phyloP scores from a whole-genome alignment of 2,797 vertebrate genomes.

The Neopelma chrysocephalum region DNA sequence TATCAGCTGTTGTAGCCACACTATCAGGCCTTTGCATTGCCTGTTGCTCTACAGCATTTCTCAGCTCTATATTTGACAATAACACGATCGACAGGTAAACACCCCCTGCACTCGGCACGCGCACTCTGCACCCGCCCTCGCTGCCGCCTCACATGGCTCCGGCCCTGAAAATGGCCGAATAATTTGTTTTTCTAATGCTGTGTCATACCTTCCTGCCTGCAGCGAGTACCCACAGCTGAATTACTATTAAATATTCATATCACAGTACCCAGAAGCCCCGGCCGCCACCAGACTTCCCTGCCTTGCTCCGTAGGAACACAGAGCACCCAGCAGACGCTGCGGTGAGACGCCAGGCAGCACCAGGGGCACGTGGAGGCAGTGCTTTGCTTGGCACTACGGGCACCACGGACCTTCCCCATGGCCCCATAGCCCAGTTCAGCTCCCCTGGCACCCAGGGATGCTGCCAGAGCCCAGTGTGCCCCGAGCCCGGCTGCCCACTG shows the following conservation, averaged over 20 bases:
- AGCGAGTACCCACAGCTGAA: conserved; percentile 9
- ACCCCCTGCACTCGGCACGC: neutral
- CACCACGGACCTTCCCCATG: fast-evolving
- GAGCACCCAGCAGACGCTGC: neutral
- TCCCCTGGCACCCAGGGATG: fast-evolving
- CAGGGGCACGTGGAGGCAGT: neutral
- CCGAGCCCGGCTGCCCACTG: neutral
- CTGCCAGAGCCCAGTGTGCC: fast-evolving
- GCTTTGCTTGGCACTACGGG: neutral
- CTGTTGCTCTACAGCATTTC: neutral
- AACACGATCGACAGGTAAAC: neutral
- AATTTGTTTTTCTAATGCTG: conserved; percentile 55
- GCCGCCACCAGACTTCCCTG: neutral
- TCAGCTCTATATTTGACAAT: neutral
- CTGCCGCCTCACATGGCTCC: neutral
- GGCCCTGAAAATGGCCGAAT: conserved; percentile 21
- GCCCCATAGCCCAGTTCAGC: neutral
- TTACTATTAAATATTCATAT: conserved; percentile 1
- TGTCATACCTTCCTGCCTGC: conserved; percentile 52
- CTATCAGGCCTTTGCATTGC: neutral
- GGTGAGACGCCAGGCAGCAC: neutral
- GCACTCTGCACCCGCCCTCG: neutral
- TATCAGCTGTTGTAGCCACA: neutral
- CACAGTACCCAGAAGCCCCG: neutral
- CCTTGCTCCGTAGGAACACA: neutral